Percentiles rank a stretch among this genome's conserved stretches.
Conservation (phyloP, 2,888 invertebrate species). For the Terebella lapidaria region DNA sequence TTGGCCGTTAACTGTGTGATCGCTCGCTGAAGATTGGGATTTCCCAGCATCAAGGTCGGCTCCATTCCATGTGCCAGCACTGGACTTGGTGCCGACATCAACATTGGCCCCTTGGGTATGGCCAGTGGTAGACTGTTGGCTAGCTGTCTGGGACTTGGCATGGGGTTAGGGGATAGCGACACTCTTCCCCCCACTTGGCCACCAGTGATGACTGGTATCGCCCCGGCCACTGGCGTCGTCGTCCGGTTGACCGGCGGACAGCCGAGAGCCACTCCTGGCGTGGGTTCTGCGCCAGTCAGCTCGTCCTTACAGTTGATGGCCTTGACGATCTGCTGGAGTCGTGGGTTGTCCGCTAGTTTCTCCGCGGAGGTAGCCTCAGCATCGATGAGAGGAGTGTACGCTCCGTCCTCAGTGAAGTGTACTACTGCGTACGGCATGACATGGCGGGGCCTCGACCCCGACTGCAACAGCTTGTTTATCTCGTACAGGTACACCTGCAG, state of each 20-base stretch:
- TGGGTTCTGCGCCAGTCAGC: not conserved
- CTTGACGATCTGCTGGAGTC: slow-evolving; percentile 24
- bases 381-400: slow-evolving; percentile 14
- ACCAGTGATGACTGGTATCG: not conserved
- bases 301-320: slow-evolving; percentile 19
- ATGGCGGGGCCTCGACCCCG: slow-evolving; percentile 22
- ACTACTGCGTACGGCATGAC: slow-evolving; percentile 24
- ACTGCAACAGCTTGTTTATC: slow-evolving; percentile 26
- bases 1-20: not conserved
- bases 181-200: not conserved
- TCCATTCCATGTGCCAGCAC: not conserved
- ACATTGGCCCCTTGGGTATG: not conserved
- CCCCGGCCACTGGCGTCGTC: not conserved
- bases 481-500: slow-evolving; percentile 28
- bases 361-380: slow-evolving; percentile 15
- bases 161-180: not conserved
- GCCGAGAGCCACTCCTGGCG: not conserved
- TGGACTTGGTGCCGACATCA: not conserved
- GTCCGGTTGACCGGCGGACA: not conserved
- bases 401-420: slow-evolving; percentile 20
- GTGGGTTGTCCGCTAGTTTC: slow-evolving; percentile 18
- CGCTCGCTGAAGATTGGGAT: not conserved
- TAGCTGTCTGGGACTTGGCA: not conserved
- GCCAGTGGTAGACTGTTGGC: not conserved
- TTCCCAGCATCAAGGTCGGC: not conserved